Conservation (phyloP, 64 coral and sea anemone species). For the Montipora cactus region DNA sequence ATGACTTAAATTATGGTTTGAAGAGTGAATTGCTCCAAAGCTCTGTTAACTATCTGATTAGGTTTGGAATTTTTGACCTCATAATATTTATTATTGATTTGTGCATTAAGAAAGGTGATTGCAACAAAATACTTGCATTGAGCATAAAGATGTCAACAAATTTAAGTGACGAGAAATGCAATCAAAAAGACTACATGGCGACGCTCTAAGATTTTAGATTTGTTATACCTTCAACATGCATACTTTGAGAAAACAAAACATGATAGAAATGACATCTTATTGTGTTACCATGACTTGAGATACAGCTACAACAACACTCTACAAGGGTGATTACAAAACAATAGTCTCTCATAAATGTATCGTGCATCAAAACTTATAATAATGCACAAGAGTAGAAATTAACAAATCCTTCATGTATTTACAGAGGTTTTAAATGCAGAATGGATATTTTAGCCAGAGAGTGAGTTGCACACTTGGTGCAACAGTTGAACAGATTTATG, state of each 20-base stretch:
- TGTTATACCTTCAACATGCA: conserved; percentile 49
- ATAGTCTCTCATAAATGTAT: neutral
- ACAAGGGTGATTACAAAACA: neutral
- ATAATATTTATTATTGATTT: neutral
- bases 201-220: conserved; percentile 30
- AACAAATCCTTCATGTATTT: neutral
- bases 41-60: too few relatives aligned
- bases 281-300: neutral
- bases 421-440: neutral
- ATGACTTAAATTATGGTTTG: neutral
- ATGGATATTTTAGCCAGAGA: neutral
- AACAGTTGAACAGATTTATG: neutral
- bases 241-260: neutral
- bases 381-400: neutral
- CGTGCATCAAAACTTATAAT: neutral
- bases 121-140: neutral
- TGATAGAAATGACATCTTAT: too few relatives aligned
- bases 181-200: neutral
- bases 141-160: neutral
- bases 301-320: neutral
- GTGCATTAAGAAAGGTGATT: neutral
- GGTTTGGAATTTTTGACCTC: too few relatives aligned
- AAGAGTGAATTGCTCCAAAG: too few relatives aligned
- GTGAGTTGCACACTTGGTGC: neutral
- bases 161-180: neutral